phyloP scores from a whole-genome alignment of 1,140 invertebrate species.

The Ceratitis capitata region DNA sequence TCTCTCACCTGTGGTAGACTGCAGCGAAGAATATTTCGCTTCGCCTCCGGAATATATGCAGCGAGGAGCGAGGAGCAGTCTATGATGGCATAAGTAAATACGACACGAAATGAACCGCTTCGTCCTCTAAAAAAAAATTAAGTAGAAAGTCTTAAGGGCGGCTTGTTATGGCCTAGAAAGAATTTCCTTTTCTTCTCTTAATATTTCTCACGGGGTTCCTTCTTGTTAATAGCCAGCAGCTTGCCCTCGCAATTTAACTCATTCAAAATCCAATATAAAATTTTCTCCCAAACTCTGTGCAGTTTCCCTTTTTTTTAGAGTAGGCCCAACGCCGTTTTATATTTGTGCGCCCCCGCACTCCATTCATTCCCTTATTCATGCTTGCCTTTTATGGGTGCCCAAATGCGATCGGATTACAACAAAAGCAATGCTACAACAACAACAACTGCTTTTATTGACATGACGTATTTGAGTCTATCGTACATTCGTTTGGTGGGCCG shows the following conservation, averaged over 20 bases:
- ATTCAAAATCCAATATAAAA: slow-evolving; percentile 35
- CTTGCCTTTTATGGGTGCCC: background rate
- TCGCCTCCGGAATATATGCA: no score
- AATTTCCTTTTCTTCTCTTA: background rate
- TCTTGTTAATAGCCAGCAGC: background rate
- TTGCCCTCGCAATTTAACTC: slow-evolving; percentile 6
- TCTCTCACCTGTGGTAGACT: no score
- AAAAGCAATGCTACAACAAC: background rate
- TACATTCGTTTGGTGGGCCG: no score
- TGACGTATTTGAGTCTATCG: background rate
- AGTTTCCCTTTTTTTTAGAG: background rate
- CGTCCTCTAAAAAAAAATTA: no score
- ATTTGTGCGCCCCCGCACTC: no score
- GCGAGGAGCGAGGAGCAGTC: no score
- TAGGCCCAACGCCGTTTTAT: background rate
- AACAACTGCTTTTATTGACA: background rate
- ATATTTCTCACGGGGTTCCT: background rate
- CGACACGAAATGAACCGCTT: no score
- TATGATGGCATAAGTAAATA: no score
- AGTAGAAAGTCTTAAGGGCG: no score
- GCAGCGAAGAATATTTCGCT: no score
- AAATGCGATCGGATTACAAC: background rate
- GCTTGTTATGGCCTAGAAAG: no score
- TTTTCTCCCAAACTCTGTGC: background rate
- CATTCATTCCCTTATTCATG: background rate